Percentiles rank a stretch among this genome's conserved stretches.
Evolutionary conservation across 2,113 vertebrate species (phyloP).

Genomic region (Bucco capensis): DNA sequence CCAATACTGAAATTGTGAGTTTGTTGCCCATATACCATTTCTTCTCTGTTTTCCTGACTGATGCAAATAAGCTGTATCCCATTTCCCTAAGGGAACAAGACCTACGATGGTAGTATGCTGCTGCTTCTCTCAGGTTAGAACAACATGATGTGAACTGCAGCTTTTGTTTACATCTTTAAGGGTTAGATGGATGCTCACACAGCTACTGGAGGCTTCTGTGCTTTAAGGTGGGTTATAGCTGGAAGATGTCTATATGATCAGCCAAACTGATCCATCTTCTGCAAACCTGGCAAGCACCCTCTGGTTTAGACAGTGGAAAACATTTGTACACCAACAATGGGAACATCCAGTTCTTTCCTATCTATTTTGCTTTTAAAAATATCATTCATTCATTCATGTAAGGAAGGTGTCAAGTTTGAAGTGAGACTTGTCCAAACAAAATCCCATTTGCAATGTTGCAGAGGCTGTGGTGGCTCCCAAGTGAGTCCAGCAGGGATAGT

Average conservation of each 20-base stretch:
- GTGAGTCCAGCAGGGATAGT: not conserved
- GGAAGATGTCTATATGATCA: not conserved
- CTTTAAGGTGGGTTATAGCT: not conserved
- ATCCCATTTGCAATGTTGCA: not conserved
- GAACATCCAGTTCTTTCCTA: not conserved
- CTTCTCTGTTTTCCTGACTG: not conserved
- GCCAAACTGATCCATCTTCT: not conserved
- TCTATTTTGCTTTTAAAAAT: not conserved
- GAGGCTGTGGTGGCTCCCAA: not conserved
- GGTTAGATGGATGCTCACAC: not conserved
- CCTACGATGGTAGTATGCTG: fast-evolving
- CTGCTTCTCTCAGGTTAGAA: not conserved
- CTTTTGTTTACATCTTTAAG: not conserved
- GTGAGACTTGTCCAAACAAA: not conserved
- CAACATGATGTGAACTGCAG: not conserved
- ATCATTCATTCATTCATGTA: not conserved
- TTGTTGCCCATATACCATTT: not conserved
- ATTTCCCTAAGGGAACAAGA: not conserved
- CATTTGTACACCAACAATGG: not conserved
- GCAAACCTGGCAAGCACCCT: not conserved
- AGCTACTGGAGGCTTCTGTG: not conserved
- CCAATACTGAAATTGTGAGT: not conserved
- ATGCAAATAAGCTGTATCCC: not conserved
- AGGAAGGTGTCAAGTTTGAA: not conserved
- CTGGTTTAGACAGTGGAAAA: not conserved